Evolutionary conservation across 2,113 vertebrate genomes (phyloP), one percentile per base, ranked within the genome.

Genomic region (Symphodus melops): DNA sequence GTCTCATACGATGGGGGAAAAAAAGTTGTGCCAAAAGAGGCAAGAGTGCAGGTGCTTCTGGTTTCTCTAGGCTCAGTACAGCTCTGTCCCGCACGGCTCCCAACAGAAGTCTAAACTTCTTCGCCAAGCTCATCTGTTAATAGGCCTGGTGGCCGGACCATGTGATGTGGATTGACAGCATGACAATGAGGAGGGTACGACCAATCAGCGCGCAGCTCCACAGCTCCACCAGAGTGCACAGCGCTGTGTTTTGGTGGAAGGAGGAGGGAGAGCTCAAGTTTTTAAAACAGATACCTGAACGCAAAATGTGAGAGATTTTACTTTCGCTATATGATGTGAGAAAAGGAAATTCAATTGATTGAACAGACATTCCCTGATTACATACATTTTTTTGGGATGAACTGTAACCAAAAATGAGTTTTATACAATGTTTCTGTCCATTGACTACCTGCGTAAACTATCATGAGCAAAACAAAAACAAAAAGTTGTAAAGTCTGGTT

Each of bases 131-230:
- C 91, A 82, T 92, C 76, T 88, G 94, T 95, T 94, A 93, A 93
- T 91, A 93, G 93, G 88, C 88, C 89, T 65, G 63, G 83, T 77
- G 90, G 76, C 86, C 72, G 74, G 46, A 53, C 87, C 94, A 93
- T 93, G 94, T 94, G 93, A 94, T 91, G 78, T 61, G 20, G 95
- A 96, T 94, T 97, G 97, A 97, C 96, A 95, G 95, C 83, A 75
- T 94, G 88, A 94, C 94, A 94, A 95, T 94, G 95, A 92, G 92
- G 57, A 67, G 62, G 82, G 39, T 74, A 69, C 75, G 91, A 88
- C 98, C 97, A 99, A 99, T 98, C 96, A 94, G 89, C 14, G 93
- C 79, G 63, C 65, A 77, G 88, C 90, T 90, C 90, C 83, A 48
- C 81, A 46, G 46, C 55, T 74, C 73, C 55, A 16, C 51, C 68